These are phyloP conservation scores for Babyrousa celebensis DNA, from an alignment of 2,797 vertebrate species.

Conservation along the genomic window DNA sequence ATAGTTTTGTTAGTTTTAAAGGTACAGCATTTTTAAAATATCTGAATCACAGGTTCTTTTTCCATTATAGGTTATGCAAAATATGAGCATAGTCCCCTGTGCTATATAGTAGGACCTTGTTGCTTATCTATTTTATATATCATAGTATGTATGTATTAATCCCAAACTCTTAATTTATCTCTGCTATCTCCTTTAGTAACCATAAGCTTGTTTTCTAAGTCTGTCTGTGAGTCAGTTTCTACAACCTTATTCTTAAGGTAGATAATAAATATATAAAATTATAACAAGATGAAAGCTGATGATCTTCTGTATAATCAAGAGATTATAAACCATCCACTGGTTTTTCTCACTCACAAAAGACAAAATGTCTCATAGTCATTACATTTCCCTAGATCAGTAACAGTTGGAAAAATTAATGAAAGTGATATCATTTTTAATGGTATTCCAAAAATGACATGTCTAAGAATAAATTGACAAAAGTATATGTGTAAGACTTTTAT, in stretches of 20 bases:
- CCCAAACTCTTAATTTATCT: no score
- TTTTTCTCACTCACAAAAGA: neutral
- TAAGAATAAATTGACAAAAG: constrained; percentile 61
- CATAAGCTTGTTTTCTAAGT: no score
- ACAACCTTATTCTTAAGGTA: constrained; percentile 1
- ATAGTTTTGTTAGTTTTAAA: no score
- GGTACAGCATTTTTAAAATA: no score
- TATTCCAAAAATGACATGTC: constrained; percentile 17
- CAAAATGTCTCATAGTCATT: constrained; percentile 5
- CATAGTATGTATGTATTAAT: no score
- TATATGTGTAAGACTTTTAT: neutral
- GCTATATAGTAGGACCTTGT: no score
- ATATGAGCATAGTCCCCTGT: no score
- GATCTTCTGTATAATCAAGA: neutral
- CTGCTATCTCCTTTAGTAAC: no score
- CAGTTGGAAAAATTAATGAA: constrained; percentile 55
- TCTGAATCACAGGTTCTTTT: no score
- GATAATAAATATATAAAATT: constrained; percentile 17
- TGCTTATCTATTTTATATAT: no score
- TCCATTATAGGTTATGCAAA: no score
- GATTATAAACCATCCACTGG: neutral
- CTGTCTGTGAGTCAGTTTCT: no score
- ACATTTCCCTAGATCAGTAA: neutral
- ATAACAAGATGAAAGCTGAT: neutral
- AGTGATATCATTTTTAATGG: neutral